These are phyloP conservation scores for Podarcis muralis DNA, from an alignment of 2,113 vertebrate genomes.

Conservation along the genomic window DNA sequence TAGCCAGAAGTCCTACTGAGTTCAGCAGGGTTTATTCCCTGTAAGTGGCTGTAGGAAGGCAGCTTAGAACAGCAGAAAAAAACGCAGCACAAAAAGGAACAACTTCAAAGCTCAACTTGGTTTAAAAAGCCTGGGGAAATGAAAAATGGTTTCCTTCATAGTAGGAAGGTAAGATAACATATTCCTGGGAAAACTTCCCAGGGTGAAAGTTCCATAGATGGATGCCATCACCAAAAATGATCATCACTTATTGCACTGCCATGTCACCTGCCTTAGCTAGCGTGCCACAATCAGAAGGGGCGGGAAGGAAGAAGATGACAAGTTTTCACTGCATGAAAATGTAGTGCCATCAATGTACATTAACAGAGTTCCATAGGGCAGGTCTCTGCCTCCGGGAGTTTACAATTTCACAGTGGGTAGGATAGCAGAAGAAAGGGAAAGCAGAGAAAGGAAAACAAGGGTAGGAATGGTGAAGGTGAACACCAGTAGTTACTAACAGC, in stretches of 20 bases:
- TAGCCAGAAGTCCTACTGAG: no score
- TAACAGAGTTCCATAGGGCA: not conserved
- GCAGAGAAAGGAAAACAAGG: not conserved
- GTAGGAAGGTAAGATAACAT: no score
- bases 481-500: not conserved
- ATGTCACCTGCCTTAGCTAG: not conserved
- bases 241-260: no score
- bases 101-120: not conserved
- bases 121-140: not conserved
- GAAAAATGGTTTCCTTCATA: no score
- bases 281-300: not conserved
- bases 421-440: not conserved
- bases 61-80: not conserved
- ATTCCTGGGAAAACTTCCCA: not conserved
- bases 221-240: not conserved
- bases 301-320: not conserved
- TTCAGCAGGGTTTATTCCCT: not conserved
- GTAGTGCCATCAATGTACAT: not conserved
- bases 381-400: not conserved
- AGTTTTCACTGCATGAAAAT: not conserved
- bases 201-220: not conserved
- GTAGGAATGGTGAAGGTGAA: not conserved
- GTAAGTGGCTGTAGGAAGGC: not conserved
- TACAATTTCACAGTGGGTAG: not conserved
- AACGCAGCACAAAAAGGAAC: no score